Percentiles rank a stretch among this genome's conserved stretches.
These are phyloP conservation scores for Tinamus guttatus DNA, from an alignment of 2,113 vertebrate species.

Conservation along the genomic window DNA sequence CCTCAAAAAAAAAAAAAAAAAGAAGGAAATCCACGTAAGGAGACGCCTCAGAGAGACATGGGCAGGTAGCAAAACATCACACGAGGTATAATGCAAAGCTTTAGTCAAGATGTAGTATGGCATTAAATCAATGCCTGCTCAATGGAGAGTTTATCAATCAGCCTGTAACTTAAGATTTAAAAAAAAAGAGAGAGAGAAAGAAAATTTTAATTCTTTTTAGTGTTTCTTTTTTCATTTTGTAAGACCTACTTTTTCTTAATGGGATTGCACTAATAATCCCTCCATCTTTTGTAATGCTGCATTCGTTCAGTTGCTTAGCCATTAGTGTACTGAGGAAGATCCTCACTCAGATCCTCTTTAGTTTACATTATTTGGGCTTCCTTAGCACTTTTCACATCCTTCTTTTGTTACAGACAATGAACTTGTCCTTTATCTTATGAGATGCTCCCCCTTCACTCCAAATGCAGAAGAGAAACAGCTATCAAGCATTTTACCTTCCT, in stretches of 20 bases:
- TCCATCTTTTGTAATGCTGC: background rate
- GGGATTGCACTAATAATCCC: background rate
- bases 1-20: background rate
- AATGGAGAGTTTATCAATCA: background rate
- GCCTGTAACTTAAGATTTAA: background rate
- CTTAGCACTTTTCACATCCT: background rate
- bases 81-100: background rate
- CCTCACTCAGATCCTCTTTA: background rate
- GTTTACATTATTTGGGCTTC: background rate
- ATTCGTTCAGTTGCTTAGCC: background rate
- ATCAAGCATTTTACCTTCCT: background rate
- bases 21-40: background rate
- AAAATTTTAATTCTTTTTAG: background rate
- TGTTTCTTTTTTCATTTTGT: background rate
- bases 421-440: background rate
- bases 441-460: background rate
- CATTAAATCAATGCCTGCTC: background rate
- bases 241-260: background rate
- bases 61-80: background rate
- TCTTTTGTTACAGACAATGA: background rate
- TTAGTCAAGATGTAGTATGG: background rate
- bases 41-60: background rate
- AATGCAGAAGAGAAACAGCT: constrained; percentile 10
- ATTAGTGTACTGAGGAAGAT: background rate
- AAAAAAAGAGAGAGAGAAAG: no score